Base-by-base conservation (phyloP, 2,797 vertebrate genomes). In the Phrynocephalus forsythii region DNA sequence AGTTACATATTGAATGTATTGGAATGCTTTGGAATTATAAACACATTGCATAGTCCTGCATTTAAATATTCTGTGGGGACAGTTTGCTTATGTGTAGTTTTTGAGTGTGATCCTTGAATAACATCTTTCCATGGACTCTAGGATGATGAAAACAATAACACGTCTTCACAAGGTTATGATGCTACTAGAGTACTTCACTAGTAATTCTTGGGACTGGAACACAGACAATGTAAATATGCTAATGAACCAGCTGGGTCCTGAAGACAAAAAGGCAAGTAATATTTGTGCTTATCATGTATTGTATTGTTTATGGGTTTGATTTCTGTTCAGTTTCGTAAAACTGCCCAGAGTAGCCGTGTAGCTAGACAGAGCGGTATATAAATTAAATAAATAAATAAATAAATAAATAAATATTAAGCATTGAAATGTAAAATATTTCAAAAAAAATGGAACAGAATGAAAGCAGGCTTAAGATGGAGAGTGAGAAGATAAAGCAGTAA, bases 61-160 rank as follows among this genome's bases (percentile, higher is more conserved):
- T 90, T 92, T 81, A 2, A 73, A 20, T 22, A 67, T 26, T 72
- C 7, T 83, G 10, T 28, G 77, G 91, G 91, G 90, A 75, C 56
- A 68, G 87, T 80, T 83, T 89, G 89, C 16, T 44, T 85, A 50
- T 90, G 68, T 84, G 87, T 89, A 80, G 38, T 91, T 68, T 78
- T 87, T 86, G 82, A 20, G 73, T 82, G n/a, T 76, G 24, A n/a
- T 72, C 81, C 56, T 30, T 60, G 90, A 92, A 88, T 92, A 94
- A 96, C 83, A 71, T 86, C 84, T 72, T 91, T 92, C 89, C 80
- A 94, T 88, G 84, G 82, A 80, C 93, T 94, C 87, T 90, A 99
- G 99, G 97, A 99, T 99, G 99, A 99, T 99, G 99, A 99, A 98
- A 97, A 98, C 98, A 52, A 99, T 99, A 96, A 98, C 97, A 83